phyloP scores from a whole-genome alignment of 1,140 invertebrate genomes.

The Zaprionus tsacasi region DNA sequence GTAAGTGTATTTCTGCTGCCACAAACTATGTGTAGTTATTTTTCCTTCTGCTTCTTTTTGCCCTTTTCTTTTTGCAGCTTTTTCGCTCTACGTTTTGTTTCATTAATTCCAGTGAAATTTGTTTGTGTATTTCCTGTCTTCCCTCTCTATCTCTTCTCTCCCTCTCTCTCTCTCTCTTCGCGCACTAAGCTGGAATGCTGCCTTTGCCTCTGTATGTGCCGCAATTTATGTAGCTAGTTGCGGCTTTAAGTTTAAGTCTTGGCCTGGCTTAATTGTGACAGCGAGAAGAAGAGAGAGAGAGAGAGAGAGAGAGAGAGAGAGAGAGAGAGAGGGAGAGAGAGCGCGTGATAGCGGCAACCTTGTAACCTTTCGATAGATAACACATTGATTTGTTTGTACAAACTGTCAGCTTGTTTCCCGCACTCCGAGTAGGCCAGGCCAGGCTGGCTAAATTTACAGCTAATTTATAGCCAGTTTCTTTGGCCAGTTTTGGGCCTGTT shows the following conservation, averaged over 20 bases:
- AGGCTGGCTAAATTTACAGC: not conserved
- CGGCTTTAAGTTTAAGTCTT: conserved; percentile 38
- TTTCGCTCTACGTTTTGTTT: conserved; percentile 52
- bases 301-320: not conserved
- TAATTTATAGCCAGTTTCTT: not conserved
- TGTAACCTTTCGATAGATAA: conserved; percentile 42
- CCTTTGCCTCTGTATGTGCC: conserved; percentile 48
- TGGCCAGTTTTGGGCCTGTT: not conserved
- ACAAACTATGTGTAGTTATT: conserved; percentile 16
- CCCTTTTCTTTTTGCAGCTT: conserved; percentile 25
- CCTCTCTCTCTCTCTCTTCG: too few species aligned
- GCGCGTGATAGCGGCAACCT: conserved; percentile 19
- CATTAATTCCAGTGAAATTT: conserved; percentile 74
- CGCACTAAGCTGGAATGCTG: conserved; percentile 67
- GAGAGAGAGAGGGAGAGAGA: not conserved
- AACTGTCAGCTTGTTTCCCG: not conserved
- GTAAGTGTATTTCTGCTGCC: conserved; percentile 52
- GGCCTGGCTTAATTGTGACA: conserved; percentile 29
- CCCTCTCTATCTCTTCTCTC: too few species aligned
- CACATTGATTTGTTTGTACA: conserved; percentile 26
- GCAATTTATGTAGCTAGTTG: conserved; percentile 72
- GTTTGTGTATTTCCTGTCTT: conserved; percentile 70
- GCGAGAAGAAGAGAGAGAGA: not conserved
- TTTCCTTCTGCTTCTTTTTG: conserved; percentile 7
- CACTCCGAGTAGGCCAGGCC: conserved; percentile 25